Base-by-base conservation (phyloP, 2,888 invertebrate genomes). In the Gasteruption jaculator region DNA sequence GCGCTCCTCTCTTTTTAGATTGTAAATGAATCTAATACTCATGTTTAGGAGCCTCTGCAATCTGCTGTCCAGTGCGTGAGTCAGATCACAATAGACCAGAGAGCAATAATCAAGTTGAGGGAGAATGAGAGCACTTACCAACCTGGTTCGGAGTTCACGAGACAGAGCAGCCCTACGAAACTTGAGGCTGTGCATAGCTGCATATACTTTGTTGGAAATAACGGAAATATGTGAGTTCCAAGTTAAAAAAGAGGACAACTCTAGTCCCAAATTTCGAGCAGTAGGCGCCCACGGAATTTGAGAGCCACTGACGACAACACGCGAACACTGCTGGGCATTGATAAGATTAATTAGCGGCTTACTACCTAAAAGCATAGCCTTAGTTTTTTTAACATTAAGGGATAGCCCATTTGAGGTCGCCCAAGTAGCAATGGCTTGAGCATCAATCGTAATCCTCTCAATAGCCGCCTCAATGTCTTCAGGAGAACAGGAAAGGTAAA, bases 181-280 rank as follows among this genome's bases (percentile, higher is more conserved):
- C 6, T 14, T n/a, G 6, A 29, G 29, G n/a, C 12, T n/a, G 11
- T 29, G 12, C 12, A 29, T n/a, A 14, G 11, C 11, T 29, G 6
- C 12, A n/a, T 8, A n/a, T 11, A 29, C 11, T 5, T n/a, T 6
- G 11, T 11, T 6, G 12, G 11, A 29, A 14, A 29, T 29, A 5
- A 8, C 6, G 12, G 29, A 6, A 29, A 29, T n/a, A n/a, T 29
- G 29, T 11, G n/a, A 7, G 5, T 18, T 24, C 27, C 42, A 43
- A 8, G 8, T 14, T 5, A 34, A 21, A 4, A 19, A 33, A 11
- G 35, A 24, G 10, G 42, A 38, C 38, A 35, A 35, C 32, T 35
- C 30, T 31, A 38, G 20, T 14, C 27, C 41, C 32, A 40, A 38
- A 18, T 38, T 39, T 37, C 34, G 31, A 20, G 38, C 34, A 29